phyloP scores from a whole-genome alignment of 2,888 invertebrate species.

The Macrophya annulata region DNA sequence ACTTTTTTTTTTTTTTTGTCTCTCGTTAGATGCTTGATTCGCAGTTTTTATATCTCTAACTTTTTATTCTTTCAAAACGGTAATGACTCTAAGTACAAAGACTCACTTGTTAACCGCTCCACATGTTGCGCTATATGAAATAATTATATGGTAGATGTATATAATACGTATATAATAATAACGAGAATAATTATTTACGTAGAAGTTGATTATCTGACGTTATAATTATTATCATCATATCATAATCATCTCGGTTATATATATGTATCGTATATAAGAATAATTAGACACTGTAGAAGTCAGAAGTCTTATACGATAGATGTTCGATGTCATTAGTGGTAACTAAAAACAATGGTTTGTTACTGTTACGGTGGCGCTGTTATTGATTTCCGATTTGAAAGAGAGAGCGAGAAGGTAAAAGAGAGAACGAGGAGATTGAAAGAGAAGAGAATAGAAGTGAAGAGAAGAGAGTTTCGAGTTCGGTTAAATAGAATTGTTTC shows the following conservation, averaged over 20 bases:
- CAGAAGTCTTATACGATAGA: background rate
- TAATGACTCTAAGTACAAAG: background rate
- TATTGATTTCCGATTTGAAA: slow-evolving; percentile 72
- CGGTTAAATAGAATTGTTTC: slow-evolving; percentile 35
- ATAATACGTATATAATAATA: background rate
- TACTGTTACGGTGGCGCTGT: slow-evolving; percentile 63
- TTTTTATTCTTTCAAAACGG: background rate
- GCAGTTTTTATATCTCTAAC: background rate
- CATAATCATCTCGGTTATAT: too few species aligned
- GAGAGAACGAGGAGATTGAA: slow-evolving; percentile 46
- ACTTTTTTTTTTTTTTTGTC: too few species aligned
- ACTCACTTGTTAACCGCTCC: background rate
- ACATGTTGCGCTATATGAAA: background rate
- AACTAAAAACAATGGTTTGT: slow-evolving; percentile 69
- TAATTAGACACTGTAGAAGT: background rate
- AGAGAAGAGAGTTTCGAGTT: slow-evolving; percentile 14
- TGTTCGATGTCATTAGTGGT: slow-evolving; percentile 50
- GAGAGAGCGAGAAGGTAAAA: slow-evolving; percentile 51
- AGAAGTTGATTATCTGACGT: background rate
- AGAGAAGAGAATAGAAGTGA: slow-evolving; percentile 58
- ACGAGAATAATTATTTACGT: background rate
- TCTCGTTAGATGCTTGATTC: background rate
- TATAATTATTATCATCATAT: too few species aligned
- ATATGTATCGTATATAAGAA: too few species aligned
- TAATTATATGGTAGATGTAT: background rate